These are phyloP conservation scores for Diadophis punctatus DNA, from an alignment of 2,113 vertebrate species.

Conservation along the genomic window DNA sequence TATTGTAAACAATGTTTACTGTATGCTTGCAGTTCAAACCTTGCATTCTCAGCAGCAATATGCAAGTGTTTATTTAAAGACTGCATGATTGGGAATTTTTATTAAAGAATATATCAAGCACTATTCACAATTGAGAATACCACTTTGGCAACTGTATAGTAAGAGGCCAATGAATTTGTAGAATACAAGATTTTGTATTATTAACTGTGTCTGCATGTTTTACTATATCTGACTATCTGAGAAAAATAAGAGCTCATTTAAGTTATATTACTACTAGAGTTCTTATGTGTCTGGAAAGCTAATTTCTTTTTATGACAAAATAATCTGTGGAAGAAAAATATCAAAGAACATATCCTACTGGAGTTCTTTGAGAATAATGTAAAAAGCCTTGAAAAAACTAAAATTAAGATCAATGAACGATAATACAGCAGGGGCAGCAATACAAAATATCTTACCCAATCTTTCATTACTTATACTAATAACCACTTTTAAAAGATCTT, in stretches of 20 bases:
- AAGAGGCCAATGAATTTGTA: background rate
- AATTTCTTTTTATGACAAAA: background rate
- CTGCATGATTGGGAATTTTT: background rate
- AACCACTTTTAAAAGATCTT: background rate
- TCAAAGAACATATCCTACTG: background rate
- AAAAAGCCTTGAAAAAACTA: background rate
- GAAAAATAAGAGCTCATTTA: background rate
- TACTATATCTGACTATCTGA: background rate
- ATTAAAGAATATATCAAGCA: background rate
- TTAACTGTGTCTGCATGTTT: background rate
- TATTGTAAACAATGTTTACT: background rate
- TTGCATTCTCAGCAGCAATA: background rate
- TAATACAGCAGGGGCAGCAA: background rate
- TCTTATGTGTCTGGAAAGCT: background rate
- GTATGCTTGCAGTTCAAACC: slow-evolving; percentile 11
- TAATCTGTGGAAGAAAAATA: background rate
- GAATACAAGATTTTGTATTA: background rate
- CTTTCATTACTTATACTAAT: background rate
- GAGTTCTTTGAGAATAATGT: background rate
- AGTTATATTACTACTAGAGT: background rate
- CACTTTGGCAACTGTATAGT: background rate
- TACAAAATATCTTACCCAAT: background rate
- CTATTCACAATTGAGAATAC: background rate
- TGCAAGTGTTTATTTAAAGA: slow-evolving; percentile 12
- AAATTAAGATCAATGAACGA: background rate